These are phyloP conservation scores for Mus caroli DNA, from an alignment of 2,797 vertebrate species.

Conservation along the genomic window DNA sequence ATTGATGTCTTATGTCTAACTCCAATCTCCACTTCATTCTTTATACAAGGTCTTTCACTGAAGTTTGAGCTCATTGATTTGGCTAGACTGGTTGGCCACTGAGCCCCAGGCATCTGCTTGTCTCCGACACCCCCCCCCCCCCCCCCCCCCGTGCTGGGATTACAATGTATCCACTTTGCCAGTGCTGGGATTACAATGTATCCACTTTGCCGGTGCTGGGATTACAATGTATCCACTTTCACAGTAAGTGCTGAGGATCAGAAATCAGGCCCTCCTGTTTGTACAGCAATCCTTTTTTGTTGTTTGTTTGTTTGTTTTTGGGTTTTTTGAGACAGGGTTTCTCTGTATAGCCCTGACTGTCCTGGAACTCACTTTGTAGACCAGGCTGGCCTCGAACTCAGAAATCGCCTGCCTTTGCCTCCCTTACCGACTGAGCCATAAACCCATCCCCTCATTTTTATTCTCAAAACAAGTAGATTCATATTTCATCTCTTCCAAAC, in stretches of 20 bases:
- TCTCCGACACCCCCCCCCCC: no score
- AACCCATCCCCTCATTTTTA: background rate
- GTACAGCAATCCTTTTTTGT: background rate
- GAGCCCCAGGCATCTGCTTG: background rate
- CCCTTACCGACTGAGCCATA: background rate
- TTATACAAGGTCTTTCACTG: background rate
- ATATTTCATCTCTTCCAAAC: conserved; percentile 33
- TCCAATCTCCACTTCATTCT: background rate
- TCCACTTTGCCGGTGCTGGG: no score
- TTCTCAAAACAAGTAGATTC: conserved; percentile 15
- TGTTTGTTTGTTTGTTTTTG: no score
- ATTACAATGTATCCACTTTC: background rate
- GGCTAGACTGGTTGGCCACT: background rate
- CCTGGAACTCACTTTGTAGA: no score
- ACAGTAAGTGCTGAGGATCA: background rate
- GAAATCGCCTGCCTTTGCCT: no score
- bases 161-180: no score
- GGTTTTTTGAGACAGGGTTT: no score
- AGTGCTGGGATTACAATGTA: background rate
- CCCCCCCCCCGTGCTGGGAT: background rate
- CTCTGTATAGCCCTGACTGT: no score
- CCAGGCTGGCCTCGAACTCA: no score
- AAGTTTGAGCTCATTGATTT: background rate
- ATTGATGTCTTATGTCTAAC: background rate
- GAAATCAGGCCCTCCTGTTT: background rate